phyloP scores from a whole-genome alignment of 2,113 vertebrate species.

The Oophaga pumilio region DNA sequence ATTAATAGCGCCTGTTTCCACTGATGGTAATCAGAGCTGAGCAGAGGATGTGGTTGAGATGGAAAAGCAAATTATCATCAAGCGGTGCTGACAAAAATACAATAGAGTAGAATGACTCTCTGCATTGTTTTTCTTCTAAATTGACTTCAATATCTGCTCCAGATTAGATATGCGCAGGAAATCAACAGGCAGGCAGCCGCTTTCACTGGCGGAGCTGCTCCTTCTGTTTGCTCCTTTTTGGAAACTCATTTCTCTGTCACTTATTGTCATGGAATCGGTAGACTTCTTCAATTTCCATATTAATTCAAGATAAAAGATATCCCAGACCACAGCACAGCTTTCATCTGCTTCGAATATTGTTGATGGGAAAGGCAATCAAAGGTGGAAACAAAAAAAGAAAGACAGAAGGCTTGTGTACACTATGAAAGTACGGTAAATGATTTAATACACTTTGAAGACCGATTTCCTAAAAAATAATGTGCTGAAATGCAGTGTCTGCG shows the following conservation, averaged over 20 bases:
- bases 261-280: slow-evolving; percentile 49
- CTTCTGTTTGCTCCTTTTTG: slow-evolving; percentile 40
- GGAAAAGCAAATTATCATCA: background rate
- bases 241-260: slow-evolving; percentile 46
- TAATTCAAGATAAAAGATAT: slow-evolving; percentile 58
- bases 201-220: slow-evolving; percentile 23
- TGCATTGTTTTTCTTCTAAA: slow-evolving; percentile 41
- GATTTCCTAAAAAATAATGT: slow-evolving; percentile 17
- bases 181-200: slow-evolving; percentile 28
- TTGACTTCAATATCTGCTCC: slow-evolving; percentile 33
- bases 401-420: slow-evolving; percentile 17
- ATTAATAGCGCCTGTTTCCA: background rate
- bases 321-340: slow-evolving; percentile 47
- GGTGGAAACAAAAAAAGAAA: slow-evolving; percentile 24
- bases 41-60: background rate
- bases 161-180: slow-evolving; percentile 37
- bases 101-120: slow-evolving; percentile 15
- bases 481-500: background rate
- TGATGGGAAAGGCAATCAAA: slow-evolving; percentile 40
- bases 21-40: background rate
- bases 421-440: slow-evolving; percentile 12
- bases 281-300: slow-evolving; percentile 56
- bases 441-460: slow-evolving; percentile 26
- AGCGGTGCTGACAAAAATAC: background rate
- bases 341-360: slow-evolving; percentile 54